Evolutionary conservation across 2,797 vertebrate genomes (phyloP).

Genomic region (Spondyliosoma cantharus): DNA sequence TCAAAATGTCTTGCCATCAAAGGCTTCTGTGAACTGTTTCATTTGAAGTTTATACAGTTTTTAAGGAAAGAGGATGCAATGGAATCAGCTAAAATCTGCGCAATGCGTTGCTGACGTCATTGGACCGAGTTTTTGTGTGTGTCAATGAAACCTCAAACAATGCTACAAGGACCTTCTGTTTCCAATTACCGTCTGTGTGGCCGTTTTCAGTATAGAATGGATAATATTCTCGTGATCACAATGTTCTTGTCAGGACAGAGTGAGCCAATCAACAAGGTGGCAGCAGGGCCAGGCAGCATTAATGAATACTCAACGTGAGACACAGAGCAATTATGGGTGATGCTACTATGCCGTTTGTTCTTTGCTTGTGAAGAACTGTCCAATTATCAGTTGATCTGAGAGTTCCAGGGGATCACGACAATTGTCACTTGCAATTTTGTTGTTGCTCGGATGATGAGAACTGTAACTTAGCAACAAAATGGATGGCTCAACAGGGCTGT

Average conservation of each 20-base stretch:
- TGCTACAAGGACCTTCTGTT: conserved; percentile 27
- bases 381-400: conserved; percentile 77
- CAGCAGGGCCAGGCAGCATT: conserved; percentile 52
- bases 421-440: conserved; percentile 80
- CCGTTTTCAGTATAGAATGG: conserved; percentile 40
- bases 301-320: conserved; percentile 71
- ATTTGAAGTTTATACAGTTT: conserved; percentile 25
- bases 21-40: conserved; percentile 41
- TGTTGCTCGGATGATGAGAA: conserved; percentile 64
- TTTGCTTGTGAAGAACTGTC: conserved; percentile 68
- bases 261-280: conserved; percentile 61
- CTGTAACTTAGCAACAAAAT: conserved; percentile 75
- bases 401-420: conserved; percentile 73
- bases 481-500: conserved; percentile 53
- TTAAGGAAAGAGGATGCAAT: conserved; percentile 9
- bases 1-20: conserved; percentile 34
- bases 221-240: conserved; percentile 51
- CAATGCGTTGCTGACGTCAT: conserved; percentile 13
- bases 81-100: conserved; percentile 1
- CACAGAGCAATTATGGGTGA: conserved; percentile 71
- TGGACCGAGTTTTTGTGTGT: conserved; percentile 30
- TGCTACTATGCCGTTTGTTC: conserved; percentile 72
- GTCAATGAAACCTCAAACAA: conserved; percentile 36
- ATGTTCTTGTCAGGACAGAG: conserved; percentile 53
- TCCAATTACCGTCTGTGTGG: conserved; percentile 46